Percentiles rank a stretch among this genome's conserved stretches.
phyloP scores from a whole-genome alignment of 2,888 invertebrate species.

The Scaptomyza flava region DNA sequence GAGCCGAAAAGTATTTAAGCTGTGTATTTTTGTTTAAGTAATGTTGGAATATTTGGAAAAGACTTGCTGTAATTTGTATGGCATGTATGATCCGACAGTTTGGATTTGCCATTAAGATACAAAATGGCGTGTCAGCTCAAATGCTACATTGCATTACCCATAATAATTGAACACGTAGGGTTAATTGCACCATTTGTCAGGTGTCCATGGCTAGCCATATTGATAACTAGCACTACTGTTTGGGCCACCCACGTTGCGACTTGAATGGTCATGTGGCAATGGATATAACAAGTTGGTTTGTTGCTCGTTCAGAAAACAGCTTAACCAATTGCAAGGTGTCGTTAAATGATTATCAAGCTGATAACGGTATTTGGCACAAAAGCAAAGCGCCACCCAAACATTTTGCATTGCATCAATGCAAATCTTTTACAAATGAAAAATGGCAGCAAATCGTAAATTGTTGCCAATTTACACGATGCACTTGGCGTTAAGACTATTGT shows the following conservation, averaged over 20 bases:
- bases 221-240: slow-evolving; percentile 6
- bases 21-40: too few relatives aligned
- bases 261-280: slow-evolving; percentile 29
- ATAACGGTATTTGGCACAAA: slow-evolving; percentile 18
- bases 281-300: background rate
- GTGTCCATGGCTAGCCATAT: slow-evolving; percentile 23
- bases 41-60: background rate
- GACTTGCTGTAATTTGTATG: too few relatives aligned
- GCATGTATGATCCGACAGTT: background rate
- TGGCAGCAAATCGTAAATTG: slow-evolving; percentile 53
- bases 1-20: background rate
- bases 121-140: slow-evolving; percentile 1
- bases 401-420: too few relatives aligned
- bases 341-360: slow-evolving; percentile 21
- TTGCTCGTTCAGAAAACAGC: background rate
- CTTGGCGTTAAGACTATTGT: slow-evolving; percentile 9
- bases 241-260: slow-evolving; percentile 46
- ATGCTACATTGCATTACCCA: background rate
- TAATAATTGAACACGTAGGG: slow-evolving; percentile 16
- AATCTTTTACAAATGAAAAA: slow-evolving; percentile 48
- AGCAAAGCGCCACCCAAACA: slow-evolving; percentile 6
- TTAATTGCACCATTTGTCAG: slow-evolving; percentile 9
- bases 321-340: slow-evolving; percentile 12
- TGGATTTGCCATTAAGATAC: background rate
- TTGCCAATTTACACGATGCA: slow-evolving; percentile 48